phyloP scores from a whole-genome alignment of 1,140 invertebrate species.

The Cataglyphis hispanica region DNA sequence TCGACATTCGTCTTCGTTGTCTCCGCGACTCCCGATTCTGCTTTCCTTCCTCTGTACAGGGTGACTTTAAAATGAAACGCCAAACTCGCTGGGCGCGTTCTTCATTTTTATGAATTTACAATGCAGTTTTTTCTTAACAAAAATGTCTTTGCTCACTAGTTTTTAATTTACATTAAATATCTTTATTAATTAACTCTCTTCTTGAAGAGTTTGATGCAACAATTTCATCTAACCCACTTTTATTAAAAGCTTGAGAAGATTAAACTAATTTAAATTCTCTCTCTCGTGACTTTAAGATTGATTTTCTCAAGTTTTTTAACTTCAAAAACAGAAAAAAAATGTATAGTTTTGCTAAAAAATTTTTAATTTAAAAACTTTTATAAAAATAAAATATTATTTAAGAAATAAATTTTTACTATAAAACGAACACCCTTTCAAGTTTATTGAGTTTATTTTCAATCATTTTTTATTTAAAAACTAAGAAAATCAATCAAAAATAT shows the following conservation, averaged over 20 bases:
- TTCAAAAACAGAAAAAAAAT: constrained; percentile 7
- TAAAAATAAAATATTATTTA: neutral
- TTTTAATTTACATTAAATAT: constrained; percentile 16
- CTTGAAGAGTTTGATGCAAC: neutral
- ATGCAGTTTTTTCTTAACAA: neutral
- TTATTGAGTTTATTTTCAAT: neutral
- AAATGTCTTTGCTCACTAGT: neutral
- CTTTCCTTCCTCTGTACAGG: neutral
- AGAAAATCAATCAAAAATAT: neutral
- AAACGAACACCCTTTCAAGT: neutral
- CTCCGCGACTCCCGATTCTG: constrained; percentile 21
- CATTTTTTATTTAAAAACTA: neutral
- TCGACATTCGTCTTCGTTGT: constrained; percentile 48
- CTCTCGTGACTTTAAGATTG: neutral
- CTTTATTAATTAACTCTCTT: constrained; percentile 13
- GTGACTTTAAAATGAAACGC: constrained; percentile 6
- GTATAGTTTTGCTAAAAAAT: neutral
- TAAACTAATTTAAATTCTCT: neutral
- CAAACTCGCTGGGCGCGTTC: neutral
- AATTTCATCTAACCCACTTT: neutral
- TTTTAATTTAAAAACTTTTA: neutral
- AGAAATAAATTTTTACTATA: neutral
- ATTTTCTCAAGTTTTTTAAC: constrained; percentile 10
- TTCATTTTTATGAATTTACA: constrained; percentile 16
- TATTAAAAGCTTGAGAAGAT: neutral